Base-by-base conservation (phyloP, 1,140 invertebrate genomes). In the Calephelis virginiensis region DNA sequence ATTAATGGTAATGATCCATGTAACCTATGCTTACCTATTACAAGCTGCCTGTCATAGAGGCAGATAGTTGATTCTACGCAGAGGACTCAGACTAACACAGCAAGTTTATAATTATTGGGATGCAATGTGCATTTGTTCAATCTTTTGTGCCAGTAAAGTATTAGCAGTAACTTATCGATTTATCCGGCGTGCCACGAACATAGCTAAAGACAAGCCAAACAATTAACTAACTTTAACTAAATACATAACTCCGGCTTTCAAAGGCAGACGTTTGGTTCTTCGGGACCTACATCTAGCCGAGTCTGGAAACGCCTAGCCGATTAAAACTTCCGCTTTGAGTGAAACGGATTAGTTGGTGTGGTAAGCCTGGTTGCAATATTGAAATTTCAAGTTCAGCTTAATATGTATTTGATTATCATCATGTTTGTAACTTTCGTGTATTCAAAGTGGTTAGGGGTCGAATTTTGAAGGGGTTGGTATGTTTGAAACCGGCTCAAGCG, bases 141-240 rank as follows among this genome's bases (percentile, higher is more conserved):
- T 28, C 28, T 14, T 8, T 59, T 37, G 0, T 28, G 5, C 28
- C 28, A 4, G 10, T 38, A 37, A 38, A 59, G 53, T 59, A 59
- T 59, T 59, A 37, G 53, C 53, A 59, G 53, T 38, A 10, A 28
- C 11, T 37, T 59, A 59, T 59, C 28, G 53, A 59, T 59, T 59
- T 37, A 59, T 14, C 53, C 28, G 37, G 53, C 53, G 38, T 59
- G 53, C 53, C 53, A 59, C 53, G 14, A 59, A 37, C 53, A 59
- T 59, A 37, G 53, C 50, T 59, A 59, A 59, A 59, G 53, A 59
- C 53, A 59, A 59, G 53, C 48, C 49, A 64, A 67, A 67, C 47
- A 69, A 40, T 37, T 14, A 67, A 59, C 69, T 37, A 70, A 71
- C 47, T 71, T 68, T 64, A 71, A 71, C 66, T 71, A 68, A 71